Conservation (phyloP, 2,113 vertebrate species). For the Syngnathus floridae region DNA sequence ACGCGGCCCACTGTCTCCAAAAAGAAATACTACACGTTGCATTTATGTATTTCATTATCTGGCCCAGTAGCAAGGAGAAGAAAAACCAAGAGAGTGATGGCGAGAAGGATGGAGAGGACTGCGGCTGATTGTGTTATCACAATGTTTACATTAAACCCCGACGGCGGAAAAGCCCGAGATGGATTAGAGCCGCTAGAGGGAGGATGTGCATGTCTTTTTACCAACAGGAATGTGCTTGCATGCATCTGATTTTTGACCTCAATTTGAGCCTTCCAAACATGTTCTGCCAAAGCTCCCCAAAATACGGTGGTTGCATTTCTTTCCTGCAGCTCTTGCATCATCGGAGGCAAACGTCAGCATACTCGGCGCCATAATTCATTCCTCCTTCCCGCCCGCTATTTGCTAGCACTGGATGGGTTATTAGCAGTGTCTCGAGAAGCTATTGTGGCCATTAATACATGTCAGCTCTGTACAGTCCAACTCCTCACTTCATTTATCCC, state of each 20-base stretch:
- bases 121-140: slow-evolving; percentile 47
- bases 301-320: neutral
- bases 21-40: slow-evolving; percentile 39
- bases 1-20: slow-evolving; percentile 32
- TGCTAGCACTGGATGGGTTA: neutral
- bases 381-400: neutral
- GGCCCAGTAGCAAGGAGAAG: slow-evolving; percentile 25
- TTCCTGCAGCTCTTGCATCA: neutral
- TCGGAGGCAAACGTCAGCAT: neutral
- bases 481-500: slow-evolving; percentile 48
- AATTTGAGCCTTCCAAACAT: neutral
- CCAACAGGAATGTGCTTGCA: neutral
- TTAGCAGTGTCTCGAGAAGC: slow-evolving; percentile 39
- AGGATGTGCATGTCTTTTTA: neutral
- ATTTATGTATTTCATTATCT: slow-evolving; percentile 64
- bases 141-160: slow-evolving; percentile 51
- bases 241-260: neutral
- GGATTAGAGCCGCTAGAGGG: slow-evolving; percentile 23
- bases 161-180: slow-evolving; percentile 27
- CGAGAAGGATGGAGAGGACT: slow-evolving; percentile 30
- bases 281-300: neutral
- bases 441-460: slow-evolving; percentile 60
- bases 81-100: slow-evolving; percentile 24
- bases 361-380: neutral
- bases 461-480: slow-evolving; percentile 64